Evolutionary conservation across 37 sponge, comb jelly and placozoan genomes (phyloP).

Genomic region (Dysidea cf. avara): DNA sequence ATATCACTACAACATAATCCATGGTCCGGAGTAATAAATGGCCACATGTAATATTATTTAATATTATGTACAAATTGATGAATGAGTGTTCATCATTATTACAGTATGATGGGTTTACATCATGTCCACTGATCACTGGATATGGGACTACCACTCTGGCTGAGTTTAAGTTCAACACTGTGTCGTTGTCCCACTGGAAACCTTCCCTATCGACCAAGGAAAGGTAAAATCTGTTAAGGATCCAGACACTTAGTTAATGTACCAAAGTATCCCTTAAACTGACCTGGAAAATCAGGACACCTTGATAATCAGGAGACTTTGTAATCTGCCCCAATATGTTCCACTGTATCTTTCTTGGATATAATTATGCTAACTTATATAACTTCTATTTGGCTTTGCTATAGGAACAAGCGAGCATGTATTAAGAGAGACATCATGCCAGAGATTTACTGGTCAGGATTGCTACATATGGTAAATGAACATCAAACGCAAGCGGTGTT

Average conservation of each 20-base stretch:
- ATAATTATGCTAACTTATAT: background rate
- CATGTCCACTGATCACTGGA: conserved; percentile 83
- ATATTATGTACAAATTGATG: no score
- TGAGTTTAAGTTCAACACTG: conserved; percentile 84
- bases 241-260: no score
- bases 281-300: no score
- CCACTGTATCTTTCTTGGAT: background rate
- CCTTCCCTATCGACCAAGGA: conserved; percentile 89
- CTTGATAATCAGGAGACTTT: background rate
- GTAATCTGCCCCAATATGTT: background rate
- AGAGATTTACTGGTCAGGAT: conserved; percentile 75
- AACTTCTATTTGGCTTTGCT: no score
- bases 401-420: conserved; percentile 56
- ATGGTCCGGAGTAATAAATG: no score
- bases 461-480: conserved; percentile 64
- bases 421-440: conserved; percentile 82
- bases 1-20: no score
- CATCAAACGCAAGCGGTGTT: background rate
- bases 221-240: conserved; percentile 31
- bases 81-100: background rate
- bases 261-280: no score
- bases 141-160: conserved; percentile 80
- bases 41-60: no score
- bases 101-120: conserved; percentile 90
- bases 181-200: conserved; percentile 78